Evolutionary conservation across 2,113 vertebrate genomes (phyloP), one percentile per base, ranked within the genome.

Genomic region (Trinectes maculatus): DNA sequence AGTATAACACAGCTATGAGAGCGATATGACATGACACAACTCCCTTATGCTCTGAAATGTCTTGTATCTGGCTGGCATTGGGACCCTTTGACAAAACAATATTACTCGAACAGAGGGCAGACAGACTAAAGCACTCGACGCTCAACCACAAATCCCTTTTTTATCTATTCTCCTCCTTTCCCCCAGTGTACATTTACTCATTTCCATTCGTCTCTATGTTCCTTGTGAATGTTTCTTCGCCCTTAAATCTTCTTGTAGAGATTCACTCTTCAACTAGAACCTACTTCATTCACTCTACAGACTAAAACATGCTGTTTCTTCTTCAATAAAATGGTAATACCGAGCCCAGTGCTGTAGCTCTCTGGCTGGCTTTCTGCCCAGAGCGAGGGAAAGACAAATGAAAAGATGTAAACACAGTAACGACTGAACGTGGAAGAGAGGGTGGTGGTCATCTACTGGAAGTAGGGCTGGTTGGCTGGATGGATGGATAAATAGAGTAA

Each of bases 401-500:
- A 79, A 81, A 83, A 64, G 63, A 83, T 69, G 60, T 57, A 79
- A 82, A 76, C 22, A 31, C 25, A 31, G 40, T 8, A 13, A 13
- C n/a, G n/a, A 61, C 19, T 8, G 11, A 43, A 67, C 34, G 8
- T 22, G 33, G 25, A 61, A 7, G 56, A 12, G 19, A 46, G 36
- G 53, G 61, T 43, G 46, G 31, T 28, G 77, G 85, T 77, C 74
- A 60, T 74, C 71, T 71, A 56, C 72, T 79, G 70, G 40, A 80
- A 82, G 73, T 64, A 80, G 67, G 55, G 63, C 52, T 24, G 24
- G 44, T 29, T 71, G 67, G 51, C 12, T 79, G 73, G 51, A 34
- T 79, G 72, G 67, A 82, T 80, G 70, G 73, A 85, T 80, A 77
- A 70, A 77, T 37, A 24, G 48, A 75, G 49, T 64, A 43, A 57